phyloP scores from a whole-genome alignment of 2,797 vertebrate genomes.

The Squalus acanthias region DNA sequence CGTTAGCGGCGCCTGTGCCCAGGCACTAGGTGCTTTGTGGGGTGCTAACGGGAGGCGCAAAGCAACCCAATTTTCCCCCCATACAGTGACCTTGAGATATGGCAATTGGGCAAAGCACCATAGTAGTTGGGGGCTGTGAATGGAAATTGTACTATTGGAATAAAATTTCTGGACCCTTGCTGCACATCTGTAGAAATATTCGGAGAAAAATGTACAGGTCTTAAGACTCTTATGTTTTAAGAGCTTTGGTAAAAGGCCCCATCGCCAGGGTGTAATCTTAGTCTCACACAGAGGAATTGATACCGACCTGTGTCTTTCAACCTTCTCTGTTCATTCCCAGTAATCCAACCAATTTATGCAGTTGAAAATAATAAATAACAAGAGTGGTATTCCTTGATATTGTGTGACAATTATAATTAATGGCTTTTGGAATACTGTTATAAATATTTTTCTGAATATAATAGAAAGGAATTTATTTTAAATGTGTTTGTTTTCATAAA shows the following conservation, averaged over 20 bases:
- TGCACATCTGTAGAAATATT: neutral
- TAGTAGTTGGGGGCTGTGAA: neutral
- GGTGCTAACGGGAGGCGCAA: no score
- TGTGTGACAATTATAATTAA: constrained; percentile 13
- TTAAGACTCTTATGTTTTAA: neutral
- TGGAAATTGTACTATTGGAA: neutral
- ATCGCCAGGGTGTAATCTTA: neutral
- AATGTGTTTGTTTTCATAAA: constrained; percentile 58
- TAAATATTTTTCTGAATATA: neutral
- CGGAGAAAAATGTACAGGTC: neutral
- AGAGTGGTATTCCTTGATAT: neutral
- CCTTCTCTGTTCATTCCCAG: neutral
- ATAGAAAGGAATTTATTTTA: constrained; percentile 46
- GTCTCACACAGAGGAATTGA: neutral
- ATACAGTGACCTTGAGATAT: neutral
- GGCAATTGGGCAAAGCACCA: neutral
- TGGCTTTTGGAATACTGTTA: neutral
- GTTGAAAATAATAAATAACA: constrained; percentile 19
- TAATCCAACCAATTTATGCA: neutral
- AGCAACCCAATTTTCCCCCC: no score
- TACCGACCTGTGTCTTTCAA: neutral
- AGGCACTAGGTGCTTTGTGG: no score
- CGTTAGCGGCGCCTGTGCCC: no score
- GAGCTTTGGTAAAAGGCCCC: neutral
- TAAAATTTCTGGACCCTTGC: neutral